Evolutionary conservation across 2,797 vertebrate species (phyloP), one percentile per base, ranked within the genome.

Genomic region (Erpetoichthys calabaricus): DNA sequence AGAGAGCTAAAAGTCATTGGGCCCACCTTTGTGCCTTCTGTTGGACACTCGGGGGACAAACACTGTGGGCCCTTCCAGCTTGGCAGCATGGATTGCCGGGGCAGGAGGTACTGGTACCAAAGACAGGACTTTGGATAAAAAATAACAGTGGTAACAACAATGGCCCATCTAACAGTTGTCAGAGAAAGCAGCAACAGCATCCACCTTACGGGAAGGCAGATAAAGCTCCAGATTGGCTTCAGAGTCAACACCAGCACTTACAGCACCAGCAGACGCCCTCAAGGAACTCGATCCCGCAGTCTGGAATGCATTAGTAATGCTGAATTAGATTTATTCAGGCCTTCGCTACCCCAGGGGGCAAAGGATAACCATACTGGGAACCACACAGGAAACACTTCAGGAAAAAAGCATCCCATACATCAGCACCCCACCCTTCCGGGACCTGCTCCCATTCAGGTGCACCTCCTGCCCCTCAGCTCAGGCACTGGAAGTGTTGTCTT

Each of bases 1-100:
- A 78, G 88, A 49, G 91, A 95, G 64, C 75, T 87, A 58, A 94
- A 93, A 79, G 78, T 88, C 69, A 87, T 85, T 0, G 90, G 90
- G 66, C 81, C 91, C 59, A 94, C 92, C 3, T 87, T 91, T 62
- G 89, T 94, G 78, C 89, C 92, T 73, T 93, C 90, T 7, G 85
- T 87, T 68, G 86, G 89, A 46, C 91, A 91, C 64, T 63, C 88
- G 54, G 83, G 86, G 6, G 91, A 98, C 68, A 86, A 85, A 72
- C 85, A 86, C 55, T 79, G 79, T 68, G 85, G 85, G 55, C 78
- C 88, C 46, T 95, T 94, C 78, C 92, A 92, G 69, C 80, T 86
- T 47, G 71, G 78, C 66, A 83, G 84, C n/a, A 78, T 83, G 0
- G 91, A 93, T 58, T 88, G 86, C 53, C 79, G 89, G 3, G 85